These are phyloP conservation scores for Drosophila prolongata DNA, from an alignment of 2,888 invertebrate genomes.

Conservation along the genomic window DNA sequence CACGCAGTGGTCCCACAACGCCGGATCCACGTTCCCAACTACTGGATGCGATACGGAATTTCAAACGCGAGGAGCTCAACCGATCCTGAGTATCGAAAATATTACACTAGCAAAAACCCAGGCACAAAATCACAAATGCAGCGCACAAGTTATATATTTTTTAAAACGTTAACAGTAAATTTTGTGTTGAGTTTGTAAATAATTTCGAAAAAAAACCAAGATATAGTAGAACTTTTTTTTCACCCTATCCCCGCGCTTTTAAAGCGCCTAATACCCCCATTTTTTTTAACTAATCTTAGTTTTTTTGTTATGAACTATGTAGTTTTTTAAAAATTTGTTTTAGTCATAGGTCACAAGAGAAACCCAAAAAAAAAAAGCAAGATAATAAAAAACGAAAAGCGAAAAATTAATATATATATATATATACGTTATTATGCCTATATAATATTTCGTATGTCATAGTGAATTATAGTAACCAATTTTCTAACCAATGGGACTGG, in stretches of 20 bases:
- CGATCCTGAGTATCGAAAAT: conserved; percentile 54
- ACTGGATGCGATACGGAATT: conserved; percentile 89
- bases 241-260: conserved; percentile 4
- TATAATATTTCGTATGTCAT: conserved; percentile 58
- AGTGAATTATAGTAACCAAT: conserved; percentile 75
- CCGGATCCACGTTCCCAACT: conserved; percentile 88
- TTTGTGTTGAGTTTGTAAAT: conserved; percentile 14
- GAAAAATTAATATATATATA: conserved; percentile 32
- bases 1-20: conserved; percentile 49
- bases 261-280: conserved; percentile 14
- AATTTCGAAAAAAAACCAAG: conserved; percentile 7
- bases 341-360: conserved; percentile 65
- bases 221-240: conserved; percentile 5
- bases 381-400: conserved; percentile 10
- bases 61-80: conserved; percentile 85
- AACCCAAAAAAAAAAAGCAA: conserved; percentile 34
- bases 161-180: conserved; percentile 16
- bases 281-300: conserved; percentile 63
- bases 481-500: conserved; percentile 87
- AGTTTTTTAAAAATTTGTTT: conserved; percentile 64
- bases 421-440: conserved; percentile 42
- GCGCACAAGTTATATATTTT: conserved; percentile 51
- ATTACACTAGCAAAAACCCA: neutral
- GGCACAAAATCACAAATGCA: conserved; percentile 8
- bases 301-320: conserved; percentile 67